Base-by-base conservation (phyloP, 2,888 invertebrate species). In the Tetheella fluctuosa region DNA sequence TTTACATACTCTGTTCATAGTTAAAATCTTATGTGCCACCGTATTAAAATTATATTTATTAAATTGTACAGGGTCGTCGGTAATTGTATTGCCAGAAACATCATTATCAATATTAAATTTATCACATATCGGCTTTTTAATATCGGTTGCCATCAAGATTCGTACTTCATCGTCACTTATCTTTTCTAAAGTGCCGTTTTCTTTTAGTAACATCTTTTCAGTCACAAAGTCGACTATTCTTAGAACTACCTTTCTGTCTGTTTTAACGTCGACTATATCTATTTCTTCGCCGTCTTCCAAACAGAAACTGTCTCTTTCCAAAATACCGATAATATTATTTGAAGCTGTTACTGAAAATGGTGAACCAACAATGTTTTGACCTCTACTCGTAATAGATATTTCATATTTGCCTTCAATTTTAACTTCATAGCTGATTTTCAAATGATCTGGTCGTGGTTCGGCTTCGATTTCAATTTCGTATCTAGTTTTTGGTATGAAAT, bases 331-430 rank as follows among this genome's bases (percentile, higher is more conserved):
- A 42, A 91, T 89, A 63, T 91, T 87, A 59, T 85, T 77, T 3
- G 89, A 84, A 23, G 94, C 91, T 60, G 88, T 93, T 4, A 94
- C 86, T 59, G 80, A 80, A 72, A 93, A 95, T 1, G 95, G 95
- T 23, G 95, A 95, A n/a, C 95, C 95, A 37, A 92, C 90, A 52
- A 94, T 87, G 71, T 91, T 88, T 74, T 93, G 92, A 0, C 94
- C 94, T 77, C 94, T 90, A 59, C 93, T 94, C 17, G 94, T 93
- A 53, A 95, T 88, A 34, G 90, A 93, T 42, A 95, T 86, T 81
- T 94, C 93, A 73, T 95, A 94, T 74, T 91, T 91, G 3, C 95
- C 95, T 73, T 91, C 89, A 64, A 89, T 80, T 54, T 83, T 88
- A 0, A 94, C 94, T 1, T 84, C 80, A 64, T 94, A 95, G 48